These are phyloP conservation scores for Grantiella picta DNA, from an alignment of 2,113 vertebrate species.

Conservation along the genomic window DNA sequence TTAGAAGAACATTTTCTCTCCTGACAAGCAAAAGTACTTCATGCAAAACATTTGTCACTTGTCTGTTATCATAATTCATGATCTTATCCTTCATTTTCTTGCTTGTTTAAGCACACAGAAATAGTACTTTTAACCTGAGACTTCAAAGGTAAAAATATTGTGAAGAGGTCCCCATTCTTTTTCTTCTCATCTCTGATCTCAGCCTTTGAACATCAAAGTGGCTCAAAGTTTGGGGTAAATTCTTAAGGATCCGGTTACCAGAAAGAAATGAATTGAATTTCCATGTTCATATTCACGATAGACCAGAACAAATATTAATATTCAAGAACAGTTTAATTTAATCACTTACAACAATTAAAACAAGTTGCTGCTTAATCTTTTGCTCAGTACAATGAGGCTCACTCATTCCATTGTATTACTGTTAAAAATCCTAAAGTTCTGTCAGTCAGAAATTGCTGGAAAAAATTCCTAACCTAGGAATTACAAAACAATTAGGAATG, in stretches of 20 bases:
- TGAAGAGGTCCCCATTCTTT: slow-evolving; percentile 19
- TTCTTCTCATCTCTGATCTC: slow-evolving; percentile 44
- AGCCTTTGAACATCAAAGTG: slow-evolving; percentile 47
- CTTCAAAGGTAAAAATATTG: slow-evolving; percentile 56
- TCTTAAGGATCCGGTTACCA: slow-evolving; percentile 31
- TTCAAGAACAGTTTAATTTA: neutral
- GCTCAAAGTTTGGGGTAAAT: slow-evolving; percentile 35
- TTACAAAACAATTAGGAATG: neutral
- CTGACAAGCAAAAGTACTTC: slow-evolving; percentile 26
- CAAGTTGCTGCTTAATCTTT: slow-evolving; percentile 25
- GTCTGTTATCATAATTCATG: slow-evolving; percentile 54
- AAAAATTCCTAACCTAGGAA: neutral
- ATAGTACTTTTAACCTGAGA: slow-evolving; percentile 47
- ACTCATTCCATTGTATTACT: neutral
- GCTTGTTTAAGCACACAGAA: slow-evolving; percentile 44
- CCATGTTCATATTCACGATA: neutral
- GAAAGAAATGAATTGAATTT: slow-evolving; percentile 34
- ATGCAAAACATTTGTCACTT: slow-evolving; percentile 41
- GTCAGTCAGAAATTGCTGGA: neutral
- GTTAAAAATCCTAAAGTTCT: neutral
- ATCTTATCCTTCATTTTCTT: slow-evolving; percentile 32
- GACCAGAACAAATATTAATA: slow-evolving; percentile 31
- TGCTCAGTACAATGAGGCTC: neutral
- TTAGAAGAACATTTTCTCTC: neutral
- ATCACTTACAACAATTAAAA: slow-evolving; percentile 13